These are phyloP conservation scores for Cataglyphis albicans DNA, from an alignment of 2,888 invertebrate genomes.

Conservation along the genomic window DNA sequence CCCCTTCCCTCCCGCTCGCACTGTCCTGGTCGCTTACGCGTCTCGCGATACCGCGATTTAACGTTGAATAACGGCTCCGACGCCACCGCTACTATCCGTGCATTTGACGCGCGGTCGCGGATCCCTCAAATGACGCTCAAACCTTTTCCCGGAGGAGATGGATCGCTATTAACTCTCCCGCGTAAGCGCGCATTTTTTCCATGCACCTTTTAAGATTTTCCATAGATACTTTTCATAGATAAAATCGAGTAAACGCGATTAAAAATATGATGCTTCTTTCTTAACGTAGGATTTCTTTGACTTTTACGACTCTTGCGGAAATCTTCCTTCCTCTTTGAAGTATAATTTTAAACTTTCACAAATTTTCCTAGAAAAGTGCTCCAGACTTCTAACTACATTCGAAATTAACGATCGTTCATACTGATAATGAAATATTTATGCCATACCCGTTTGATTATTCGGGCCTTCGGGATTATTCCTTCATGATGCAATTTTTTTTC, in stretches of 20 bases:
- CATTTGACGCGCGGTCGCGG: conserved; percentile 43
- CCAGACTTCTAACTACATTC: conserved; percentile 14
- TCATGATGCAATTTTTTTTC: not conserved
- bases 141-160: not conserved
- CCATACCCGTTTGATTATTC: not conserved
- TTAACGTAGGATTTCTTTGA: not conserved
- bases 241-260: not conserved
- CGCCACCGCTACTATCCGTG: conserved; percentile 23
- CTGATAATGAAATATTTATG: not conserved
- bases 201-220: not conserved
- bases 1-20: not conserved
- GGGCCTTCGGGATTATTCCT: not conserved
- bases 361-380: conserved; percentile 1
- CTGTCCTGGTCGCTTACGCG: conserved; percentile 4
- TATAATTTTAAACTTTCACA: conserved; percentile 25
- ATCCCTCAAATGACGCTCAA: conserved; percentile 22
- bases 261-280: not conserved
- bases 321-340: not conserved
- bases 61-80: conserved; percentile 49
- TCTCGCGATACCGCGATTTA: conserved; percentile 56
- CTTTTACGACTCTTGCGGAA: not conserved
- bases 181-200: conserved; percentile 7
- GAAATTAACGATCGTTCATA: conserved; percentile 28
- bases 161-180: not conserved
- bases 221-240: not conserved